Percentiles rank a stretch among this genome's conserved stretches.
Evolutionary conservation across 2,888 invertebrate species (phyloP).

Genomic region (Diarsia dahlii): DNA sequence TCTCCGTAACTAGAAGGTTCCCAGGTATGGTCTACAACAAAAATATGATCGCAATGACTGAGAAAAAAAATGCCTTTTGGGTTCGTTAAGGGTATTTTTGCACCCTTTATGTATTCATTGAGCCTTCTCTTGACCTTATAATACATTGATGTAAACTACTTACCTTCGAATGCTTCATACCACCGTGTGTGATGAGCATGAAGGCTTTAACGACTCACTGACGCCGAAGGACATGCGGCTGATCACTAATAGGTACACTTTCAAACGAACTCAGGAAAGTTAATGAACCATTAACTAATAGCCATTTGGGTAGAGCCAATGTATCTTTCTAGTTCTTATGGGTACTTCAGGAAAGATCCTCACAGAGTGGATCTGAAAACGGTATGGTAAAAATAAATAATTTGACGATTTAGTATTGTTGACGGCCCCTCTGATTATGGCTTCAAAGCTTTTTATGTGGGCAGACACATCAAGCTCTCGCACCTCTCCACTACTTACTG

Average conservation of each 20-base stretch:
- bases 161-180: background rate
- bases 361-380: background rate
- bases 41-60: no score
- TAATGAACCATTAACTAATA: constrained; percentile 29
- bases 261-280: constrained; percentile 13
- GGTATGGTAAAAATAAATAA: background rate
- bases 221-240: constrained; percentile 10
- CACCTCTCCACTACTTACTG: background rate
- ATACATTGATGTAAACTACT: background rate
- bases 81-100: no score
- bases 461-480: background rate
- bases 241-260: constrained; percentile 5
- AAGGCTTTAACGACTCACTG: constrained; percentile 20
- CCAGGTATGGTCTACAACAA: no score
- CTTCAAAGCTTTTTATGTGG: background rate
- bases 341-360: background rate
- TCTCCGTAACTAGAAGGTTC: no score
- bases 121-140: background rate
- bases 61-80: no score
- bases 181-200: constrained; percentile 4
- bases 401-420: background rate
- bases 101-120: background rate
- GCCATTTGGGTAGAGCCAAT: background rate
- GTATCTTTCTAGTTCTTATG: constrained; percentile 6
- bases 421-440: background rate